Evolutionary conservation across 2,797 vertebrate species (phyloP).

Genomic region (Cirrhinus mrigala): DNA sequence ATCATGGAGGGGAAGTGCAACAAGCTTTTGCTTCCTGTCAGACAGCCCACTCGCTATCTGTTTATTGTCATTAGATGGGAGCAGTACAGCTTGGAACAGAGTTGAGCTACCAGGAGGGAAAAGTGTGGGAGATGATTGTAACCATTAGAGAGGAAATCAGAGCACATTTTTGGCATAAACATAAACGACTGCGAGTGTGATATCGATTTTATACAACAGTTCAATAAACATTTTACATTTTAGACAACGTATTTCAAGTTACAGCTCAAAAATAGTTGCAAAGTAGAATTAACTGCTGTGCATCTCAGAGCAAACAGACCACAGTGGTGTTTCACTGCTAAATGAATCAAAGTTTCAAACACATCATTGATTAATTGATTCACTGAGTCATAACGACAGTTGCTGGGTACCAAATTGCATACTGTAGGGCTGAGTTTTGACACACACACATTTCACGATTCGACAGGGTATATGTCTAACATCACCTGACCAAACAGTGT

Average conservation of each 20-base stretch:
- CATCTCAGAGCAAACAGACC: background rate
- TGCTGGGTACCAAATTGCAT: no score
- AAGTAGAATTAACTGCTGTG: background rate
- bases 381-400: background rate
- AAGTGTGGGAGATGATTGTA: background rate
- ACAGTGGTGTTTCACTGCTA: background rate
- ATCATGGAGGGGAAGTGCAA: constrained; percentile 45
- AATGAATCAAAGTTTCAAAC: background rate
- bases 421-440: background rate
- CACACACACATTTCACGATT: no score
- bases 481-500: no score
- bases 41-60: constrained; percentile 42
- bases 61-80: constrained; percentile 44
- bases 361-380: background rate
- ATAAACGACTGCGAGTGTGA: background rate
- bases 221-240: background rate
- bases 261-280: background rate
- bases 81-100: constrained; percentile 18
- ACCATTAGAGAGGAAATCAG: background rate
- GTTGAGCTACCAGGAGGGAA: constrained; percentile 19
- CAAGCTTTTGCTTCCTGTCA: constrained; percentile 41
- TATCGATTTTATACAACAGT: background rate
- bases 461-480: no score
- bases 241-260: background rate
- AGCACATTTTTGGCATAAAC: background rate